A percentile compares a stretch with the other conserved stretches of the same genome.
These are phyloP conservation scores for Ramphastos sulfuratus DNA, from an alignment of 2,113 vertebrate genomes.

Conservation along the genomic window DNA sequence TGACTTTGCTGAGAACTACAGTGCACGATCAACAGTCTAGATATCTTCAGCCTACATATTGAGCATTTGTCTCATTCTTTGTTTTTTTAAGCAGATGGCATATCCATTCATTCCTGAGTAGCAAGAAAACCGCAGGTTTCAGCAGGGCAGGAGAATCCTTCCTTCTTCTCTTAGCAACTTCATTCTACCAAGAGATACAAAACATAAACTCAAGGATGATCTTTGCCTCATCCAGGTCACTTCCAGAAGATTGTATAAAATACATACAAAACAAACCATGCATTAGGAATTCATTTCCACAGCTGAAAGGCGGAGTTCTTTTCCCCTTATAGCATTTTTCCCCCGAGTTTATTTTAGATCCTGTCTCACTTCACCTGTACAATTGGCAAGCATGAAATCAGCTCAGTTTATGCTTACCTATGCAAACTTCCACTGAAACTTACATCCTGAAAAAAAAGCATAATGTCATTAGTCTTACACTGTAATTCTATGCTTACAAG, in stretches of 20 bases:
- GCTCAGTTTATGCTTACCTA: neutral
- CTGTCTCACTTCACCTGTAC: neutral
- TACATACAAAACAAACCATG: neutral
- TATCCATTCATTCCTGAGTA: neutral
- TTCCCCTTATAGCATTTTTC: neutral
- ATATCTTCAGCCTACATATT: neutral
- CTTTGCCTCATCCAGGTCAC: neutral
- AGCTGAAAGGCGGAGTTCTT: neutral
- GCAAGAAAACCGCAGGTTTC: neutral
- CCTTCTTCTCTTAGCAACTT: neutral
- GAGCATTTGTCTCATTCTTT: neutral
- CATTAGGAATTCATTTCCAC: neutral
- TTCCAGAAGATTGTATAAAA: neutral
- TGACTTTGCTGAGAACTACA: neutral
- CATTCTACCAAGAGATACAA: neutral
- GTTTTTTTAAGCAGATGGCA: neutral
- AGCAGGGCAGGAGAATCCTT: neutral
- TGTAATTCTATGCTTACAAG: neutral
- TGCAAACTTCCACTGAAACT: neutral
- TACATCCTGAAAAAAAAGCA: neutral
- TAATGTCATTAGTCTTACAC: neutral
- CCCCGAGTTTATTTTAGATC: neutral
- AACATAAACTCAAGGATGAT: neutral
- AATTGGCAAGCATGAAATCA: neutral
- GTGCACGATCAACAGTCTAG: neutral